Percentiles rank a stretch among this genome's conserved stretches.
Conservation (phyloP, 2,888 invertebrate species). For the Tuberolachnus salignus region DNA sequence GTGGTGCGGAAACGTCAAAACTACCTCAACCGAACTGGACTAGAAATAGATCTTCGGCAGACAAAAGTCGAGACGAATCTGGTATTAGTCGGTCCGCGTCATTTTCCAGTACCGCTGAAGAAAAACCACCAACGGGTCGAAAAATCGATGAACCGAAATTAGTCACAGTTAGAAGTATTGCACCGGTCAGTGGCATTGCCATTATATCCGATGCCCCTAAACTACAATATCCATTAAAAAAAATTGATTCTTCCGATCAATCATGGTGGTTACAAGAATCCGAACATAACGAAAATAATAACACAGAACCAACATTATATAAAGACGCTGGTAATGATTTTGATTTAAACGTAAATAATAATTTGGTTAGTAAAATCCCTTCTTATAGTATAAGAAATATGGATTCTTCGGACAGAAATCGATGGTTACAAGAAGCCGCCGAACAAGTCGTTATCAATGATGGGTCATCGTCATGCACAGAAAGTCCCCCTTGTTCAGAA, state of each 20-base stretch:
- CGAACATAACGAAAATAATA: conserved; percentile 1
- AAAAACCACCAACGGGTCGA: conserved; percentile 47
- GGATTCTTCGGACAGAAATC: conserved; percentile 49
- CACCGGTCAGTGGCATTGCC: conserved; percentile 56
- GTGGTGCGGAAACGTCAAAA: conserved; percentile 28
- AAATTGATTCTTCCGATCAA: conserved; percentile 71
- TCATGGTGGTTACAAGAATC: conserved; percentile 66
- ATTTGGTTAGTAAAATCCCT: conserved; percentile 6
- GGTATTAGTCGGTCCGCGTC: conserved; percentile 39
- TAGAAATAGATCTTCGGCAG: conserved; percentile 12
- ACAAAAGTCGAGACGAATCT: conserved; percentile 42
- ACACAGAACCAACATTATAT: not conserved
- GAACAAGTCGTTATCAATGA: conserved; percentile 10
- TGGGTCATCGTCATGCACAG: not conserved
- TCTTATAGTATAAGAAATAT: conserved; percentile 51
- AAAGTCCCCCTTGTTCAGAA: conserved; percentile 38
- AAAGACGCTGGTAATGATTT: not conserved
- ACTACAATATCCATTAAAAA: conserved; percentile 57
- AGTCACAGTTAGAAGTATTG: conserved; percentile 58
- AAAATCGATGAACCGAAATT: conserved; percentile 59
- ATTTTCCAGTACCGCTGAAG: conserved; percentile 43
- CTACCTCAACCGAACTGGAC: conserved; percentile 43
- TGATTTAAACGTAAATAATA: conserved; percentile 20
- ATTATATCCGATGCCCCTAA: conserved; percentile 28
- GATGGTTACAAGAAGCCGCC: conserved; percentile 44